phyloP scores from a whole-genome alignment of 2,888 invertebrate species.

The Tenthredo livida region DNA sequence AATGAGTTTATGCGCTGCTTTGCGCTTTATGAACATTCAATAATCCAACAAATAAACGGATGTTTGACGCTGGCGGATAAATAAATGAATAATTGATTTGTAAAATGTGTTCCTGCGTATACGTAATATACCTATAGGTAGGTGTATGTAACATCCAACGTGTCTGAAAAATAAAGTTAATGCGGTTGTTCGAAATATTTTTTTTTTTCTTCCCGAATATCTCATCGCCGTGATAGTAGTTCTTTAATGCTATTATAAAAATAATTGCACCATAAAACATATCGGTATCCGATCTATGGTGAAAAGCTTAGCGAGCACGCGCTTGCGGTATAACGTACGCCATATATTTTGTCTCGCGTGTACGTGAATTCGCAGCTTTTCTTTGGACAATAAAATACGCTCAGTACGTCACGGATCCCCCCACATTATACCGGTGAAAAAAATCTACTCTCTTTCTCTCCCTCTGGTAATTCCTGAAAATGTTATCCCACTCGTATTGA shows the following conservation, averaged over 20 bases:
- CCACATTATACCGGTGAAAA: background rate
- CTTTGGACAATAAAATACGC: conserved; percentile 33
- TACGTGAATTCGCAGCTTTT: conserved; percentile 31
- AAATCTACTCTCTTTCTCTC: background rate
- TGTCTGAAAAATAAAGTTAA: background rate
- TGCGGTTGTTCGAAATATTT: background rate
- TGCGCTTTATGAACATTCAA: background rate
- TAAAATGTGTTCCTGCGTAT: background rate
- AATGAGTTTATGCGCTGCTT: background rate
- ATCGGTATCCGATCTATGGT: conserved; percentile 30
- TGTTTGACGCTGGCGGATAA: background rate
- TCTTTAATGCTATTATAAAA: background rate
- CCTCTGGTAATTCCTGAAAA: background rate
- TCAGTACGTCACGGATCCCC: conserved; percentile 13
- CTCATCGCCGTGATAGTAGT: background rate
- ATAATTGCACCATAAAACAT: conserved; percentile 16
- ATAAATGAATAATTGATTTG: background rate
- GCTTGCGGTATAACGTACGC: background rate
- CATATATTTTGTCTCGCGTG: conserved; percentile 27
- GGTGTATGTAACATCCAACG: too few relatives aligned
- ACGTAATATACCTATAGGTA: background rate
- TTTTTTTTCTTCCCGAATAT: background rate
- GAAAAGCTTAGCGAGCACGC: background rate
- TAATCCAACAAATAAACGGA: background rate
- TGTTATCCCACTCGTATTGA: conserved; percentile 27